A percentile compares a stretch with the other conserved stretches of the same genome.
Conservation (phyloP, 2,888 invertebrate species). For the Drosophila infuscata region DNA sequence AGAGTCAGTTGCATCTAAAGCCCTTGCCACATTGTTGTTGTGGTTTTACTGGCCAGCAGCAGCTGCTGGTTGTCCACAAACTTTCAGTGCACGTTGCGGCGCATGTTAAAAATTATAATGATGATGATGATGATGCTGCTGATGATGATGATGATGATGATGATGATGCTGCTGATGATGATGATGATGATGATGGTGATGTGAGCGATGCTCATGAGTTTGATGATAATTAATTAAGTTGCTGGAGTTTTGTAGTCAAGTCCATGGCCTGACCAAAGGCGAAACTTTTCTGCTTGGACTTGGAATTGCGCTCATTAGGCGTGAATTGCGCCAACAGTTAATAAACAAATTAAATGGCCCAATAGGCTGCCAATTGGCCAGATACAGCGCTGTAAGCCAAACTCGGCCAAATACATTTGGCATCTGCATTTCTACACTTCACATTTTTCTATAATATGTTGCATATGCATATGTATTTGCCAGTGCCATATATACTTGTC, state of each 20-base stretch:
- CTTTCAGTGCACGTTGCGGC: slow-evolving; percentile 56
- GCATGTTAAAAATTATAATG: slow-evolving; percentile 33
- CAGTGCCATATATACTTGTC: slow-evolving; percentile 45
- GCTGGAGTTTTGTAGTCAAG: slow-evolving; percentile 33
- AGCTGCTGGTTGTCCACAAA: slow-evolving; percentile 46
- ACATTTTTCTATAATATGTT: slow-evolving; percentile 24
- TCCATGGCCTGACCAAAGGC: slow-evolving; percentile 38
- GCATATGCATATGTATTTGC: slow-evolving; percentile 16
- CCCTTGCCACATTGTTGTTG: slow-evolving; percentile 67
- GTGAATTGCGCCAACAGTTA: slow-evolving; percentile 59
- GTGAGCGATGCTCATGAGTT: slow-evolving; percentile 5
- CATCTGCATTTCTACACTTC: slow-evolving; percentile 48
- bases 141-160: slow-evolving; percentile 19
- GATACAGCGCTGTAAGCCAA: slow-evolving; percentile 4
- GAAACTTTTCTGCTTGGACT: slow-evolving; percentile 36
- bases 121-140: slow-evolving; percentile 8
- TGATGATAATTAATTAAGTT: slow-evolving; percentile 33
- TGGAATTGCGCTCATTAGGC: slow-evolving; percentile 46
- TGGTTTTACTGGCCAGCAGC: slow-evolving; percentile 49
- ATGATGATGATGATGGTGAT: slow-evolving; percentile 28
- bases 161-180: slow-evolving; percentile 11
- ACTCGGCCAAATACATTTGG: slow-evolving; percentile 52
- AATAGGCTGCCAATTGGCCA: slow-evolving; percentile 54
- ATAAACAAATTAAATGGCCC: slow-evolving; percentile 66
- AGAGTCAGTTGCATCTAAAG: slow-evolving; percentile 58